Evolutionary conservation across 2,888 invertebrate species (phyloP).

Genomic region (Notodonta ziczac): DNA sequence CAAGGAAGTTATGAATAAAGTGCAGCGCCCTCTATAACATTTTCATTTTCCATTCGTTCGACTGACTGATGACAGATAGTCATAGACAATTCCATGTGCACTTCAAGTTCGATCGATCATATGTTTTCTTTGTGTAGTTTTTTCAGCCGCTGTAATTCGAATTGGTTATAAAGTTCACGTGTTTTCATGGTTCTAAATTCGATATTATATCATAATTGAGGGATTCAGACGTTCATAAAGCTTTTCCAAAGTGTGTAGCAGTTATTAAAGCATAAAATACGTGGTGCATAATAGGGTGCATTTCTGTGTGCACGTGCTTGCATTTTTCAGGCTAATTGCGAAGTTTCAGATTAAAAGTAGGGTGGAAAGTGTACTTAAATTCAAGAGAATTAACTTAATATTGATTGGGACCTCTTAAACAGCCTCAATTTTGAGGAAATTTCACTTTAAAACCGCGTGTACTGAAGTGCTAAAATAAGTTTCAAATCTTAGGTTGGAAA

Average conservation of each 20-base stretch:
- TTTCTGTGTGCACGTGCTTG: slow-evolving; percentile 79
- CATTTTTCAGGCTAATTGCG: slow-evolving; percentile 74
- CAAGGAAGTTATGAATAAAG: too few species aligned
- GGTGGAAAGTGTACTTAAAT: slow-evolving; percentile 37
- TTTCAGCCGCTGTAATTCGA: slow-evolving; percentile 83
- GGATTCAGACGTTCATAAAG: slow-evolving; percentile 24
- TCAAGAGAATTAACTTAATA: slow-evolving; percentile 33
- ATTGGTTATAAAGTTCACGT: slow-evolving; percentile 71
- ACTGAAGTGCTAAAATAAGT: slow-evolving; percentile 56
- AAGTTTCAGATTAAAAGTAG: slow-evolving; percentile 55
- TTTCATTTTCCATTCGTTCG: slow-evolving; percentile 28
- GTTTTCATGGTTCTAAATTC: slow-evolving; percentile 40
- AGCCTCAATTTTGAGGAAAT: slow-evolving; percentile 27
- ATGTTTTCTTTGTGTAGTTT: slow-evolving; percentile 85
- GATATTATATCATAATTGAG: slow-evolving; percentile 30
- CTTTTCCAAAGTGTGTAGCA: slow-evolving; percentile 26
- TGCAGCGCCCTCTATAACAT: slow-evolving; percentile 15
- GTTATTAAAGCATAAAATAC: slow-evolving; percentile 41
- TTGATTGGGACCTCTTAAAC: slow-evolving; percentile 19
- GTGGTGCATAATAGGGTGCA: slow-evolving; percentile 66
- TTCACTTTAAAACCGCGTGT: slow-evolving; percentile 53
- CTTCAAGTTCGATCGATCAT: slow-evolving; percentile 83
- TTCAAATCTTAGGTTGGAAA: slow-evolving; percentile 56
- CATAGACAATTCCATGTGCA: slow-evolving; percentile 82
- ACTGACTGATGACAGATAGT: slow-evolving; percentile 51